A percentile compares a stretch with the other conserved stretches of the same genome.
Conservation (phyloP, 2,113 vertebrate genomes). For the Dipodomys spectabilis region DNA sequence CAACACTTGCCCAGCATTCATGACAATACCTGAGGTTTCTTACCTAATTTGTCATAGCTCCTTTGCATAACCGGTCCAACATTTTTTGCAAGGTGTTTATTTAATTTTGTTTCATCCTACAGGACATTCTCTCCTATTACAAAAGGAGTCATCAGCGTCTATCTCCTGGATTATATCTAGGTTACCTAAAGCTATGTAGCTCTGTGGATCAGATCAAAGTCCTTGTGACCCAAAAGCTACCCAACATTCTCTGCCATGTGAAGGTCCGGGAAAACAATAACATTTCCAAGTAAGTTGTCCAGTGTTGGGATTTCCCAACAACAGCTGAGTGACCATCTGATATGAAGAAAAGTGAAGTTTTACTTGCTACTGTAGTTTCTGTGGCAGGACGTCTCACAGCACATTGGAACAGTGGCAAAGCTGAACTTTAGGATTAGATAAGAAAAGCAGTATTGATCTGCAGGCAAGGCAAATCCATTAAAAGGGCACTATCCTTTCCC, state of each 20-base stretch:
- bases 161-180: slow-evolving; percentile 93
- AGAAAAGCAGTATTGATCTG: not conserved
- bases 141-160: slow-evolving; percentile 93
- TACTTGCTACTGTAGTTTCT: not conserved
- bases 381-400: not conserved
- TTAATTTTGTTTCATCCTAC: slow-evolving; percentile 53
- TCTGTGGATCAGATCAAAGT: slow-evolving; percentile 99
- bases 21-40: not conserved
- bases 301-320: not conserved
- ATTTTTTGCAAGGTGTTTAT: not conserved
- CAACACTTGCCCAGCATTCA: not conserved
- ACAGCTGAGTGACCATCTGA: not conserved
- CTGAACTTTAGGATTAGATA: not conserved
- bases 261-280: slow-evolving; percentile 95
- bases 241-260: slow-evolving; percentile 95
- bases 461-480: not conserved
- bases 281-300: slow-evolving; percentile 90
- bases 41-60: not conserved
- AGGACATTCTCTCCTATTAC: slow-evolving; percentile 96
- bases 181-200: slow-evolving; percentile 97
- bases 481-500: not conserved
- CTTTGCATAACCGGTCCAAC: not conserved
- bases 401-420: not conserved
- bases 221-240: slow-evolving; percentile 93
- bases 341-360: not conserved